Base-by-base conservation (phyloP, 2,797 vertebrate species). In the Linurgus olivaceus region DNA sequence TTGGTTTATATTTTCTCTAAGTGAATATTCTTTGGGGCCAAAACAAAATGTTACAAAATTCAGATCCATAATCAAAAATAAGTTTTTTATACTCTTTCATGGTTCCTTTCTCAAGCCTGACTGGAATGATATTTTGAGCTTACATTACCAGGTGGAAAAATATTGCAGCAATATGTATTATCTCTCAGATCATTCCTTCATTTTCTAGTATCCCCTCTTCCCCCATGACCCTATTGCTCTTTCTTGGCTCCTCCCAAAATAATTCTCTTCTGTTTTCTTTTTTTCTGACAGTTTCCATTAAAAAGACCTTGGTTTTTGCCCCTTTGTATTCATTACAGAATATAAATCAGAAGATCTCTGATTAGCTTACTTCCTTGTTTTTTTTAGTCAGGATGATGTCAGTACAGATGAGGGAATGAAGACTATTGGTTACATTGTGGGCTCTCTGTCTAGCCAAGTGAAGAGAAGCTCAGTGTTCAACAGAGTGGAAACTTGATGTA, bases 241-340 rank as follows among this genome's bases (percentile, higher is more conserved):
- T 80, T 94, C 78, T 85, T 96, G 89, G 89, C 65, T 77, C 61
- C 57, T 91, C 94, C 72, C 95, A 95, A 86, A 90, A 95, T 94
- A 95, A 93, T 95, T 96, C 89, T 95, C 57, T 74, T 93, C 89
- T 96, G 91, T 94, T 96, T 95, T 95, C 65, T 90, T 90, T 96
- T 94, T 90, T 91, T 82, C 93, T 96, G 95, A 95, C 94, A 96
- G 95, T 61, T 96, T 94, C 93, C 87, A 95, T 93, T 93, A 91
- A 93, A 91, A 94, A 94, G 94, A 86, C 95, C 94, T 95, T 96
- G 95, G 68, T 94, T 96, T 95, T 85, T 96, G 78, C 75, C 79
- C 91, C 93, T 95, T 94, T 96, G 96, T 96, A 90, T 96, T 96
- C 94, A 94, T 90, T 93, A 58, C 93, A 94, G 93, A 94, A 88